Base-by-base conservation (phyloP, 2,888 invertebrate species). In the Dysmachus trigonus region DNA sequence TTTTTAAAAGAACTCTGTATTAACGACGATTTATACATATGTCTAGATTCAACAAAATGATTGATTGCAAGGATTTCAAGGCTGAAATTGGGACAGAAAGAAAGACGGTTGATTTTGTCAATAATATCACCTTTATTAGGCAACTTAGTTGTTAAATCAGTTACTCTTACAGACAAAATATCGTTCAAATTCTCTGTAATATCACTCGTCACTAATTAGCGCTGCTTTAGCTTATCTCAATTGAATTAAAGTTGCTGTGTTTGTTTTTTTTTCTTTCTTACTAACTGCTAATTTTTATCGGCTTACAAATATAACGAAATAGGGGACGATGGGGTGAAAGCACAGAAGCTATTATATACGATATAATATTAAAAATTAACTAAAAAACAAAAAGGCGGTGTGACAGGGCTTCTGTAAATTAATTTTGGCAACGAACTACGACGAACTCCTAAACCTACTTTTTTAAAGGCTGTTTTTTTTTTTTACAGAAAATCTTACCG, bases 111-210 rank as follows among this genome's bases (percentile, higher is more conserved):
- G 10, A 13, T 62, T 47, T 79, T 85, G 74, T 85, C 74, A 85
- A 47, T 85, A 85, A 74, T 74, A 85, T 85, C 85, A 74, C 85
- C 85, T 85, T 85, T 85, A 85, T 85, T 85, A 85, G 85, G 85
- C 85, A 85, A 85, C 47, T 74, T 85, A 85, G 51, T 47, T 79
- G 18, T 73, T 31, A 73, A 38, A 79, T 79, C 71, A 62, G 22
- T 82, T 71, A 62, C 15, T 82, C n/a, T 82, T 62, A 82, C 82
- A 81, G 81, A 82, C 71, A 71, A 82, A 82, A 82, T 82, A 82
- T 62, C 79, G 62, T 62, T 35, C 35, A 35, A 33, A 82, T 82
- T 53, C 82, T 82, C 82, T 82, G 82, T 82, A 82, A 82, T 82
- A 82, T 82, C 82, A 82, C 82, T 82, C 82, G 33, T 82, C 31